Evolutionary conservation across 92 coral and sea anemone genomes (phyloP), one percentile per base, ranked within the genome.

Genomic region (Phymanthus crucifer): DNA sequence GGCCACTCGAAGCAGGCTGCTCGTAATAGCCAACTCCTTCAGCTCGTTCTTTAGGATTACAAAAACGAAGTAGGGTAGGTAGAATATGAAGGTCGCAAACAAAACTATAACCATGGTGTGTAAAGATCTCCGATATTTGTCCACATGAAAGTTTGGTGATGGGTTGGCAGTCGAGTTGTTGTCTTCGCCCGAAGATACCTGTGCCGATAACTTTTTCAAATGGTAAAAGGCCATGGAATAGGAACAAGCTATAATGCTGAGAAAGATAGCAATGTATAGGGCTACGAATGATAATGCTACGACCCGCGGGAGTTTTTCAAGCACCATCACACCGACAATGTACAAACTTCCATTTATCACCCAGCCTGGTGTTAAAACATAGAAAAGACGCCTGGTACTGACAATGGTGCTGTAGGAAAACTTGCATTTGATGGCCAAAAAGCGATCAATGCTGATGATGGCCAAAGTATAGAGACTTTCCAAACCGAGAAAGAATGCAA

Each of bases 381-480:
- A 4, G n/a, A 18, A 6, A 24, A 76, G 46, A 29, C 80, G 80
- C 23, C 19, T 76, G 19, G 32, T 57, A 12, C 48, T 56, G n/a
- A 76, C 80, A 32, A 31, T 32, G 31, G 45, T 35, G 6, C 71
- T 26, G n/a, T 76, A 76, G 48, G 70, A 23, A 23, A 57, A 76
- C 66, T 76, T 56, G 2, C 5, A 36, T 35, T 37, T 76, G 32
- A 76, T 36, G 26, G 80, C 80, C 70, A 76, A 21, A 35, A 76
- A 76, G 33, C 80, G 80, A 19, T 76, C 80, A 19, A 76, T 21
- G 33, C 80, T 76, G 54, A 58, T 76, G 1, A 57, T 10, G 1
- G 71, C 40, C 6, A 76, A 68, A 3, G 66, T 23, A 29, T 58
- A 76, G 16, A 72, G 43, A n/a, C 36, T 50, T 8, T 35, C 38